phyloP scores from a whole-genome alignment of 2,888 invertebrate species.

The Cephalotes varians region DNA sequence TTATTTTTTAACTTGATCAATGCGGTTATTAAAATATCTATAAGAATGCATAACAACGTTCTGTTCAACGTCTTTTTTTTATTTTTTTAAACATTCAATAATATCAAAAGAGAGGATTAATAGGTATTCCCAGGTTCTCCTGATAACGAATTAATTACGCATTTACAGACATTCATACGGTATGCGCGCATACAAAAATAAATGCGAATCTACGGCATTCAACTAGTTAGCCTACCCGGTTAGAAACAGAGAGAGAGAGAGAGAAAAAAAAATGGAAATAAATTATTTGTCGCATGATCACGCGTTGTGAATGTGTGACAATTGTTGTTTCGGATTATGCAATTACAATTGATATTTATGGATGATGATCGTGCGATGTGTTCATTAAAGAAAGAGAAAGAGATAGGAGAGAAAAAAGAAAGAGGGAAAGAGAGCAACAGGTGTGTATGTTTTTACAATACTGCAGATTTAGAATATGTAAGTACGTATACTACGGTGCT shows the following conservation, averaged over 20 bases:
- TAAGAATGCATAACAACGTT: background rate
- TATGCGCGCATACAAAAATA: conserved; percentile 67
- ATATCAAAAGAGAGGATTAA: background rate
- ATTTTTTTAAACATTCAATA: background rate
- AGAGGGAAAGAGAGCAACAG: conserved; percentile 3
- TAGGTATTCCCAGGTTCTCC: too few relatives aligned
- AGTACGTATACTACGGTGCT: conserved; percentile 42
- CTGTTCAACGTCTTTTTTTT: background rate
- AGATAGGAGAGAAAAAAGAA: background rate
- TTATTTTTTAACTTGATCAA: background rate
- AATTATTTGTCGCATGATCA: conserved; percentile 46
- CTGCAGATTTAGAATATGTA: conserved; percentile 46
- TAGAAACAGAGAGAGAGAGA: background rate
- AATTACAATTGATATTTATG: conserved; percentile 36
- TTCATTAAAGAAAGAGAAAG: conserved; percentile 11
- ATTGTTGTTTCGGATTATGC: conserved; percentile 28
- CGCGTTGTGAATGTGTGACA: too few relatives aligned
- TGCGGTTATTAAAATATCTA: background rate
- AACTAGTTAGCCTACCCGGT: conserved; percentile 27
- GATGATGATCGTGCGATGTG: conserved; percentile 31
- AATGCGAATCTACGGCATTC: conserved; percentile 52
- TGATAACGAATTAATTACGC: conserved; percentile 26
- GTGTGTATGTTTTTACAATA: conserved; percentile 2
- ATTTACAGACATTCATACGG: conserved; percentile 25
- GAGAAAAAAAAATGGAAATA: conserved; percentile 58